Conservation (phyloP, 2,888 invertebrate species). For the Sminthurinus aureus region DNA sequence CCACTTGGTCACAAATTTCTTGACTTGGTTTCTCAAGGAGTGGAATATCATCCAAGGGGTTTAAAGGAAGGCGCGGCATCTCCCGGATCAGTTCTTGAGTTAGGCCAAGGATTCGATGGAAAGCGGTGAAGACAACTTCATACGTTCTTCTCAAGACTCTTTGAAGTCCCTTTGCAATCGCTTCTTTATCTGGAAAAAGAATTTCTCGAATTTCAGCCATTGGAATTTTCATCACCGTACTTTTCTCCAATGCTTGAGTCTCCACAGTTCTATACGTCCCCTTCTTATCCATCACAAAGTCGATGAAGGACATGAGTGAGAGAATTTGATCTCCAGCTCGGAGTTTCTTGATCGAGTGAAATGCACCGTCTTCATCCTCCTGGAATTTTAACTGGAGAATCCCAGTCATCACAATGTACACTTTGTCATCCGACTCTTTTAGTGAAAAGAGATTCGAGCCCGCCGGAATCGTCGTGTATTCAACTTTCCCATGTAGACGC, state of each 20-base stretch:
- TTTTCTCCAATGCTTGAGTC: slow-evolving; percentile 1
- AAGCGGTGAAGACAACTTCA: slow-evolving; percentile 36
- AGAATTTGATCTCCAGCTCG: slow-evolving; percentile 21
- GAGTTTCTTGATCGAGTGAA: neutral
- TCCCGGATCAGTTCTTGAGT: slow-evolving; percentile 24
- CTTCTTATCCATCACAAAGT: slow-evolving; percentile 17
- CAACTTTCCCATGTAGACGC: neutral
- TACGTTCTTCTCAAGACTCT: slow-evolving; percentile 29
- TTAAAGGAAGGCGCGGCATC: neutral
- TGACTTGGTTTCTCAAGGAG: neutral
- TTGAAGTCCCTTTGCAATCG: neutral
- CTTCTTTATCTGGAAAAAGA: neutral
- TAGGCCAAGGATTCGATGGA: slow-evolving; percentile 31
- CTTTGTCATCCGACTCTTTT: slow-evolving; percentile 20
- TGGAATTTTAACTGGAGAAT: neutral
- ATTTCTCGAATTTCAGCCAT: neutral
- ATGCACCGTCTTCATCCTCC: neutral
- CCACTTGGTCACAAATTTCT: neutral
- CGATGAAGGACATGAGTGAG: slow-evolving; percentile 35
- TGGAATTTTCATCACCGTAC: slow-evolving; percentile 8
- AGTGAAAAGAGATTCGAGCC: slow-evolving; percentile 18
- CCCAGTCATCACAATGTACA: slow-evolving; percentile 30
- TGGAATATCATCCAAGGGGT: slow-evolving; percentile 9
- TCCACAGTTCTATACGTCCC: neutral
- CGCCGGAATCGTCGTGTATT: neutral